Percentiles rank a stretch among this genome's conserved stretches.
Conservation (phyloP, 2,113 vertebrate genomes). For the Dromaius novaehollandiae region DNA sequence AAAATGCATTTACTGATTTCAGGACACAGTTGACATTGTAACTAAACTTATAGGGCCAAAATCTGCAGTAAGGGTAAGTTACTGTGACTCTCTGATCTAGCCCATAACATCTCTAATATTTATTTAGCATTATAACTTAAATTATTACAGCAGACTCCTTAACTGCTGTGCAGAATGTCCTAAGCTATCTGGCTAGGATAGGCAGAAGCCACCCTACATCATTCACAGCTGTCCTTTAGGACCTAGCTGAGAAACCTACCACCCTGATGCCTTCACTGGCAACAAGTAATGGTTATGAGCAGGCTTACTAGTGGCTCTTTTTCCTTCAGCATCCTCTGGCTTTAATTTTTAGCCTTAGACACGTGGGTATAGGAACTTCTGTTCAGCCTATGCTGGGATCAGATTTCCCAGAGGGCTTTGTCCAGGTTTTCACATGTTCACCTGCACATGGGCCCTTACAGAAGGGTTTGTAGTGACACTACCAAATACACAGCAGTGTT, state of each 20-base stretch:
- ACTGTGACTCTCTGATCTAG: not conserved
- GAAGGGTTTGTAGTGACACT: not conserved
- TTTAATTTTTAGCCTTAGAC: not conserved
- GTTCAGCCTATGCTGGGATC: accelerated
- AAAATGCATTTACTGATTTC: not conserved
- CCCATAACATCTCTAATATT: not conserved
- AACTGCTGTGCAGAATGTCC: not conserved
- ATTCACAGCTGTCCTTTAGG: not conserved
- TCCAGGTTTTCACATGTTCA: not conserved
- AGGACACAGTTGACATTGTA: not conserved
- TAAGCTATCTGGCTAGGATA: not conserved
- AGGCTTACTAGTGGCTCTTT: not conserved
- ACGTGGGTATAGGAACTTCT: accelerated
- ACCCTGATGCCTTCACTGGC: not conserved
- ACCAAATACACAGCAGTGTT: not conserved
- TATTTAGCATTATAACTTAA: not conserved
- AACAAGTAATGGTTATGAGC: not conserved
- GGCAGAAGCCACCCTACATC: not conserved
- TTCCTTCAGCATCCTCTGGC: not conserved
- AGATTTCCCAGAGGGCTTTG: not conserved
- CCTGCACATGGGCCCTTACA: not conserved
- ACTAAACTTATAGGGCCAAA: not conserved
- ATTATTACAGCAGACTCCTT: not conserved
- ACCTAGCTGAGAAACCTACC: not conserved
- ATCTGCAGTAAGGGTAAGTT: not conserved